Evolutionary conservation across 2,888 invertebrate species (phyloP), one percentile per base, ranked within the genome.

Genomic region (Erebia palarica): DNA sequence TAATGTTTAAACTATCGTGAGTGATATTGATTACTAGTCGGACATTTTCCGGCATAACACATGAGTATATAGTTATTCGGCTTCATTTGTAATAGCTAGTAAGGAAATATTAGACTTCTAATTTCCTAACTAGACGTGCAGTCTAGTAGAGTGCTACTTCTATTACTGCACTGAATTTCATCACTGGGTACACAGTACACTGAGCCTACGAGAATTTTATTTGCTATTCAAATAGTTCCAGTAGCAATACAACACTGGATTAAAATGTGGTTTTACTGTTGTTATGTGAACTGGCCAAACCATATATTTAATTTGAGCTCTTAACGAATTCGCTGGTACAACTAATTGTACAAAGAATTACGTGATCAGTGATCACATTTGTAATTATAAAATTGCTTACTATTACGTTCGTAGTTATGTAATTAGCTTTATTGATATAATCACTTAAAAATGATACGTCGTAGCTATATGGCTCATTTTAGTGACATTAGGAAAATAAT

Each of bases 221-320:
- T 51, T 14, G 7, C 47, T 11, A 3, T 47, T 47, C 47, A 10
- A 47, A 47, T 47, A 3, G 47, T 47, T 47, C 13, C 47, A 47
- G 47, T 47, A 47, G 13, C 47, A 47, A 47, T 47, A 47, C 47
- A 13, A 4, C 11, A 13, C 11, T 47, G 47, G 47, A 14, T 49
- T 14, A 14, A 14, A 27, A 36, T 36, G 14, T 49, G 51, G 51
- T n/a, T 51, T 7, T n/a, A 16, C 51, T 51, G n/a, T 4, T n/a
- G 7, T 51, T 8, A 51, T 51, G n/a, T 51, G 51, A 49, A 14
- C 49, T 14, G 14, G 49, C 49, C 5, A 49, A 14, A 14, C 4
- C n/a, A 49, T 60, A 42, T 57, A 21, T 65, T 65, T 57, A 57
- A 57, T 65, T 65, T 16, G 65, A 65, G 36, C 36, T 36, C 53